Conservation (phyloP, 2,888 invertebrate species). For the Vannuccia rotundouncinata region DNA sequence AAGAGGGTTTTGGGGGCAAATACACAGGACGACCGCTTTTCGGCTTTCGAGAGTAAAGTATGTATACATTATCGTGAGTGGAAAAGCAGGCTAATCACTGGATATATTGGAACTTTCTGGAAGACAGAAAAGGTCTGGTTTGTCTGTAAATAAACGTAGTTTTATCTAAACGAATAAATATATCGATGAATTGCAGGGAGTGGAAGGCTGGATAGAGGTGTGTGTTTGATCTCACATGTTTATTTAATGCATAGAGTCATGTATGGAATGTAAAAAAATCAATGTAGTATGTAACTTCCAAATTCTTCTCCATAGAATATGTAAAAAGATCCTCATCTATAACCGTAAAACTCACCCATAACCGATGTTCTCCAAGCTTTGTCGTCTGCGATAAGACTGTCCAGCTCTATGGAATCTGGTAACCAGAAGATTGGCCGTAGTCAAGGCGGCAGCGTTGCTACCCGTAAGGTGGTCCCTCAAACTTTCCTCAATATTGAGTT, state of each 20-base stretch:
- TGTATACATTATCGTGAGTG: neutral
- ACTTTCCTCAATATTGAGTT: constrained; percentile 58
- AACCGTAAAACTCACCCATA: constrained; percentile 13
- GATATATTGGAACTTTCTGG: neutral
- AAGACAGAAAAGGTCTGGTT: no score
- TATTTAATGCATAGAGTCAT: no score
- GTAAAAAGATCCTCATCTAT: no score
- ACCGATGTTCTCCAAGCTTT: neutral
- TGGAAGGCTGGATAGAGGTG: neutral
- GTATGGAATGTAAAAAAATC: no score
- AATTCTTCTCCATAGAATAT: no score
- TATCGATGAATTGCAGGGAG: neutral
- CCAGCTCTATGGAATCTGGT: neutral
- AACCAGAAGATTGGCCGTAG: neutral
- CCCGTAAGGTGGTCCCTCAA: neutral
- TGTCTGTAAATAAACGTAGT: neutral
- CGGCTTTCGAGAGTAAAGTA: neutral
- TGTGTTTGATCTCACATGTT: neutral
- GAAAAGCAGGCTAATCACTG: neutral
- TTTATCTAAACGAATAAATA: neutral
- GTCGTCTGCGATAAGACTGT: constrained; percentile 4
- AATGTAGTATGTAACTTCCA: no score
- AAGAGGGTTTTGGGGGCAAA: neutral
- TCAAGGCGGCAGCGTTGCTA: neutral
- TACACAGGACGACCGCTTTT: neutral